Percentiles rank a stretch among this genome's conserved stretches.
These are phyloP conservation scores for Myotis vivesi DNA, from an alignment of 2,797 vertebrate species.

Conservation along the genomic window DNA sequence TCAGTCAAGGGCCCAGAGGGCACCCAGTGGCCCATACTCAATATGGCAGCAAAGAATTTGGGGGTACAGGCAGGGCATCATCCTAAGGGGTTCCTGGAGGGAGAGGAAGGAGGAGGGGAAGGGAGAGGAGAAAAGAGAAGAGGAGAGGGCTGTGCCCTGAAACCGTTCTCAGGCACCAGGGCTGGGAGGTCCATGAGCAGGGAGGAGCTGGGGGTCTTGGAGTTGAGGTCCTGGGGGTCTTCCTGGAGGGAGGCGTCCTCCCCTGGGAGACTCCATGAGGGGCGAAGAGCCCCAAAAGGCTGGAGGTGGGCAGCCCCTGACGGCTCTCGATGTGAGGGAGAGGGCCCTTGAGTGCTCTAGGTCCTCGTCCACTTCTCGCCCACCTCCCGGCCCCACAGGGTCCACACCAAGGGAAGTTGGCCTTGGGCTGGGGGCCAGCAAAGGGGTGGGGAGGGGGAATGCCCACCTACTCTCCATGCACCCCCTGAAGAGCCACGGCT, in stretches of 20 bases:
- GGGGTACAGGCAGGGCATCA: neutral
- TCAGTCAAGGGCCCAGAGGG: fast-evolving
- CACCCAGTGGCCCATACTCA: neutral
- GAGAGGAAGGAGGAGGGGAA: neutral
- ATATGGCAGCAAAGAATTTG: neutral
- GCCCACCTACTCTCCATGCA: fast-evolving
- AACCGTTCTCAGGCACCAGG: neutral
- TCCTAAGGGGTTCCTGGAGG: neutral
- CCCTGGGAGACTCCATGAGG: neutral
- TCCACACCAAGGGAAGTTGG: too few relatives aligned
- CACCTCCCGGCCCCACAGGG: neutral
- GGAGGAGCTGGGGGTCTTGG: neutral
- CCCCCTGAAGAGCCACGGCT: neutral
- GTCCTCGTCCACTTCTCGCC: neutral
- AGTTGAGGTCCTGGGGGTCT: too few relatives aligned
- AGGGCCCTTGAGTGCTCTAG: neutral
- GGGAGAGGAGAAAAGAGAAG: too few relatives aligned
- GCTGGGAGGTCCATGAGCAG: fast-evolving
- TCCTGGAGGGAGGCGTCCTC: neutral
- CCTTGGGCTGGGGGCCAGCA: neutral
- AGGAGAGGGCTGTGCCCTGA: neutral
- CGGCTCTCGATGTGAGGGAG: neutral
- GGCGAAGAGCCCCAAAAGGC: neutral
- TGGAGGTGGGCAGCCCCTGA: neutral
- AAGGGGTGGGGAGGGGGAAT: neutral